Evolutionary conservation across 64 coral and sea anemone species (phyloP).

Genomic region (Actinia equina): DNA sequence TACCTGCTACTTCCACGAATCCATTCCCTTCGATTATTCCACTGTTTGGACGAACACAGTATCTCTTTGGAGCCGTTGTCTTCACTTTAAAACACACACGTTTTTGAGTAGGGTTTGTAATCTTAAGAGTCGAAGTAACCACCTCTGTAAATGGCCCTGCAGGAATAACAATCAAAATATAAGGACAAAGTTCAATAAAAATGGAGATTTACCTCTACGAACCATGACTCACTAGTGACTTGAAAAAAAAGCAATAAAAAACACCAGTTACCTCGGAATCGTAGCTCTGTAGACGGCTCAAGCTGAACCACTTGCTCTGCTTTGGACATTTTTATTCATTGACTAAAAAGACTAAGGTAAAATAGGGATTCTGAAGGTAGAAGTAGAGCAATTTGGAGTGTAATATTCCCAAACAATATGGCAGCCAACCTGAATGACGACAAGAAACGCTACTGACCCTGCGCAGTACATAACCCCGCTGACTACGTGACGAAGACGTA

Average conservation of each 20-base stretch:
- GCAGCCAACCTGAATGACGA: slow-evolving; percentile 89
- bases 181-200: not conserved
- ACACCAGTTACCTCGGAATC: slow-evolving; percentile 73
- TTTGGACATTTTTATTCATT: slow-evolving; percentile 87
- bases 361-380: slow-evolving; percentile 29
- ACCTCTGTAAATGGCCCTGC: slow-evolving; percentile 92
- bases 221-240: not conserved
- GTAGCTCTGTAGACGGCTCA: slow-evolving; percentile 79
- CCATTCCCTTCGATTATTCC: slow-evolving; percentile 75
- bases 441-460: slow-evolving; percentile 4
- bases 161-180: slow-evolving; percentile 19
- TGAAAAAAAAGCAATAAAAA: not conserved
- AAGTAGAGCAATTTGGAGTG: slow-evolving; percentile 29
- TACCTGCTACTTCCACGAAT: slow-evolving; percentile 92
- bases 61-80: slow-evolving; percentile 93
- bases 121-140: slow-evolving; percentile 81
- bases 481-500: not conserved
- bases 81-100: slow-evolving; percentile 98
- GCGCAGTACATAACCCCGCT: slow-evolving; percentile 20
- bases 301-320: slow-evolving; percentile 89
- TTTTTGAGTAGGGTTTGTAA: slow-evolving; percentile 86
- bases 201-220: not conserved
- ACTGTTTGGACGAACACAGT: slow-evolving; percentile 95
- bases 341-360: slow-evolving; percentile 32
- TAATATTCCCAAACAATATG: slow-evolving; percentile 68